Conservation (phyloP, 2,888 invertebrate genomes). For the Epinotia nisella region DNA sequence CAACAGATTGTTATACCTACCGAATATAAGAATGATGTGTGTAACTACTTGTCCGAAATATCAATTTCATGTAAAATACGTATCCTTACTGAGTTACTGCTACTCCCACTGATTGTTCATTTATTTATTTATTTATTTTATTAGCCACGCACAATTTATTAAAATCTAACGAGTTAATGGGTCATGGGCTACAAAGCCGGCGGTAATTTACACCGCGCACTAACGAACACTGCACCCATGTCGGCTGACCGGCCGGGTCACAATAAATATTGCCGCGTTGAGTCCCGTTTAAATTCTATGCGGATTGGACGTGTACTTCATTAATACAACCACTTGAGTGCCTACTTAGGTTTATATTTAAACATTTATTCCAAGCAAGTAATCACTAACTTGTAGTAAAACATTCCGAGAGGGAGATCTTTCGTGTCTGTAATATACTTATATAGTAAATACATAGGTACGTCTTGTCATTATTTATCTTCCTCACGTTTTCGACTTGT, state of each 20-base stretch:
- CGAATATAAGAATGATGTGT: conserved; percentile 15
- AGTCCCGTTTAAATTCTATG: conserved; percentile 64
- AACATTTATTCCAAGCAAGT: conserved; percentile 36
- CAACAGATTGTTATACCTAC: conserved; percentile 10
- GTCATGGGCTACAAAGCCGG: conserved; percentile 49
- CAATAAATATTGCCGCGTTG: conserved; percentile 66
- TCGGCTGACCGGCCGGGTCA: conserved; percentile 66
- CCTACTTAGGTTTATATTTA: conserved; percentile 44
- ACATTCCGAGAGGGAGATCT: conserved; percentile 16
- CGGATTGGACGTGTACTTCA: conserved; percentile 59
- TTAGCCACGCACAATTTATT: conserved; percentile 19
- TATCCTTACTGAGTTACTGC: conserved; percentile 5
- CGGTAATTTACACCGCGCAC: conserved; percentile 57
- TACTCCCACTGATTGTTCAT: neutral
- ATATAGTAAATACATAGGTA: too few species aligned
- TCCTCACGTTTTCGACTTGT: conserved; percentile 7
- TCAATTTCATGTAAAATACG: conserved; percentile 14
- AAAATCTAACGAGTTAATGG: conserved; percentile 39
- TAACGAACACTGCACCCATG: conserved; percentile 58
- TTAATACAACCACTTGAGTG: conserved; percentile 54
- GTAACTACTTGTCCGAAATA: conserved; percentile 9
- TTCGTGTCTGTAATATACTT: conserved; percentile 3
- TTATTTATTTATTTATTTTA: conserved; percentile 33
- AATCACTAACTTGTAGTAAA: conserved; percentile 21
- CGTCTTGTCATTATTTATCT: conserved; percentile 14